Evolutionary conservation across 2,888 invertebrate species (phyloP).

Genomic region (Tenodera sinensis): DNA sequence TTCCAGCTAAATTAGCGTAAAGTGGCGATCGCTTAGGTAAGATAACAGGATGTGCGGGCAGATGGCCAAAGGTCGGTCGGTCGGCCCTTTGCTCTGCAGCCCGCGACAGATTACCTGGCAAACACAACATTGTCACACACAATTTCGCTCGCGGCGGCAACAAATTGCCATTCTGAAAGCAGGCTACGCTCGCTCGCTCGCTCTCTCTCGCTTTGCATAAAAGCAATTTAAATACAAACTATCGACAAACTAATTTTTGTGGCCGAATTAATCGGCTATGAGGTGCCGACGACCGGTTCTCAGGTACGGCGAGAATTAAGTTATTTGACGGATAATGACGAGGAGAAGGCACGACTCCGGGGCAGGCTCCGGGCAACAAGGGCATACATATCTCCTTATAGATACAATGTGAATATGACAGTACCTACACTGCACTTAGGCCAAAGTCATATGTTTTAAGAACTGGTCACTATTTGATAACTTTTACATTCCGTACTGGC

Average conservation of each 20-base stretch:
- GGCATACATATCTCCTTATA: too few relatives aligned
- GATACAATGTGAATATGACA: too few relatives aligned
- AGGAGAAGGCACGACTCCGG: too few relatives aligned
- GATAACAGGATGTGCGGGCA: constrained; percentile 22
- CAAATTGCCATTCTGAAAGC: background rate
- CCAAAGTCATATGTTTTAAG: too few relatives aligned
- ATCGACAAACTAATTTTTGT: background rate
- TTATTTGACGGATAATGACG: background rate
- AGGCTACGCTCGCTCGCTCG: background rate
- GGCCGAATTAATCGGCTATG: background rate
- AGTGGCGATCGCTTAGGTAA: constrained; percentile 27
- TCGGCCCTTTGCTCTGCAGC: background rate
- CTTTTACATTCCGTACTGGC: too few relatives aligned
- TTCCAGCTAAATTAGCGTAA: constrained; percentile 33
- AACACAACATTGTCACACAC: background rate
- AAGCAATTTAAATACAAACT: background rate
- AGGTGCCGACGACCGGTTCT: background rate
- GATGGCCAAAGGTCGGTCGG: constrained; percentile 13
- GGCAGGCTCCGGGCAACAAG: background rate
- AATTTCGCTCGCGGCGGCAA: background rate
- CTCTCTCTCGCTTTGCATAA: background rate
- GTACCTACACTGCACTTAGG: too few relatives aligned
- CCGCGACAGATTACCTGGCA: background rate
- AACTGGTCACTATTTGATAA: too few relatives aligned
- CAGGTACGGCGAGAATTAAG: background rate